Base-by-base conservation (phyloP, 2,113 vertebrate genomes). In the Nannobrachium achirus region DNA sequence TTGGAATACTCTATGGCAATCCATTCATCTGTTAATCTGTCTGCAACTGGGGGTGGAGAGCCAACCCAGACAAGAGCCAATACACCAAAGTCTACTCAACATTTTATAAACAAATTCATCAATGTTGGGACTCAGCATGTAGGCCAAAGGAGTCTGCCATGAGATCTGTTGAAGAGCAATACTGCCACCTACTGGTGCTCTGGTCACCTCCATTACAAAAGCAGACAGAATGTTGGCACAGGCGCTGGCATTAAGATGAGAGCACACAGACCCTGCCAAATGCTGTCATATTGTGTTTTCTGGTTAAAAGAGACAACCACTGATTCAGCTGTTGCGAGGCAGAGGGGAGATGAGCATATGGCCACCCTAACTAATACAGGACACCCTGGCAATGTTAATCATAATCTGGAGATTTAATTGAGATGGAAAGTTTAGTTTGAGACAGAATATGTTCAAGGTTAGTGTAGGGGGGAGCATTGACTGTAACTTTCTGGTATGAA, bases 1-100 rank as follows among this genome's bases (percentile, higher is more conserved):
- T 86, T 82, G 79, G 82, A 84, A 82, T 85, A 71, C 76, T 88
- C 68, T 65, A 77, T 75, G 81, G 79, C 72, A 71, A 89, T 90
- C 86, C 83, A 87, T 91, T 90, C 85, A 90, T 92, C 84, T 83
- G 84, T 86, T 85, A 82, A 89, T 91, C 85, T 89, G 83, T 90
- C 84, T 86, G 75, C 59, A 55, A 86, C 72, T 76, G 9, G 69
- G 67, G 75, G 73, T 64, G 73, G 87, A 71, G 69, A 87, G 86
- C 82, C 80, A 82, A 82, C 73, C 62, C 71, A 46, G 63, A 89
- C 64, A 49, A 75, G 75, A 87, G 83, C 79, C 89, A 89, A 86
- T 78, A 78, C 78, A 75, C 88, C 79, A 81, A 90, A 89, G 84
- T 88, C 83, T 82, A 86, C 88, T 86, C 78, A 89, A 89, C 76